Percentiles rank a stretch among this genome's conserved stretches.
phyloP scores from a whole-genome alignment of 1,140 invertebrate genomes.

The Hirudo medicinalis region DNA sequence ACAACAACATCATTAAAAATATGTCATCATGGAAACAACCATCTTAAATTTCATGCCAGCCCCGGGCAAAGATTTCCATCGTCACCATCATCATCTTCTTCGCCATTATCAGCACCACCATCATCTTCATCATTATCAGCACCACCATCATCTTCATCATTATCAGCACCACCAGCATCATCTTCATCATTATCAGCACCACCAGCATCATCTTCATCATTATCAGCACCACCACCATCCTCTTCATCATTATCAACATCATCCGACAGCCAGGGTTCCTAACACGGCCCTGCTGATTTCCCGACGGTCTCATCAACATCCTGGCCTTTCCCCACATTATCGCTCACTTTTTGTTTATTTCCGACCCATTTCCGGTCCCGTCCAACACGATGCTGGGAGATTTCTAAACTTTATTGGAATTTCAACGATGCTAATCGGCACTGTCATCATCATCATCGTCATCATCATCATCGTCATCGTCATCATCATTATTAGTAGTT shows the following conservation, averaged over 20 bases:
- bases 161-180: neutral
- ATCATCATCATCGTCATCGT: neutral
- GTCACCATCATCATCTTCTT: neutral
- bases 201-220: constrained; percentile 6
- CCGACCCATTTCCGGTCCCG: too few relatives aligned
- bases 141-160: constrained; percentile 3
- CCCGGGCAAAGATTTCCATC: neutral
- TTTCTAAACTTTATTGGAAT: too few relatives aligned
- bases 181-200: neutral
- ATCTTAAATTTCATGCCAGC: too few relatives aligned
- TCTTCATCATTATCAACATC: constrained; percentile 1
- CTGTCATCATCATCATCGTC: constrained; percentile 4
- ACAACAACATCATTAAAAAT: too few relatives aligned
- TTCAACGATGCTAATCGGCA: too few relatives aligned
- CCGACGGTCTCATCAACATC: too few relatives aligned
- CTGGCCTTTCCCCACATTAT: too few relatives aligned
- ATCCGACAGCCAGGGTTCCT: neutral
- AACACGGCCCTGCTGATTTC: too few relatives aligned
- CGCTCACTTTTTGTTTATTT: too few relatives aligned
- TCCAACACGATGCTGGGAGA: too few relatives aligned
- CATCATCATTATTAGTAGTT: neutral
- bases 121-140: neutral
- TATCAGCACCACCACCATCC: neutral
- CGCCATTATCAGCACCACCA: neutral
- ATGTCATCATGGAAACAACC: too few relatives aligned